Evolutionary conservation across 2,797 vertebrate genomes (phyloP).

Genomic region (Pangasius krempfi): DNA sequence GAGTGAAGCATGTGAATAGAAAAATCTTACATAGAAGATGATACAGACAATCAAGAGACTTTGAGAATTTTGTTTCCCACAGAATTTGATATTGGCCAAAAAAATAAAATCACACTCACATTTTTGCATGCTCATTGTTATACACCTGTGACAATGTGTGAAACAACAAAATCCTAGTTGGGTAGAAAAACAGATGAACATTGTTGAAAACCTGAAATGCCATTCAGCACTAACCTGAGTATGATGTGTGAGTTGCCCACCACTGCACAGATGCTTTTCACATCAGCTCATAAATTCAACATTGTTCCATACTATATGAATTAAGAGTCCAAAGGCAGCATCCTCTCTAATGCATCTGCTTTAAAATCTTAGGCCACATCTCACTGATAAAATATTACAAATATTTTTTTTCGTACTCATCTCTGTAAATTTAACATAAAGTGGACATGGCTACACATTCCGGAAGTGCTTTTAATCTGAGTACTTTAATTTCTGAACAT

Average conservation of each 20-base stretch:
- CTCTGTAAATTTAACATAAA: constrained; percentile 16
- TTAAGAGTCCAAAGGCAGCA: constrained; percentile 36
- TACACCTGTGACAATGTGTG: neutral
- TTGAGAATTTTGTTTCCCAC: neutral
- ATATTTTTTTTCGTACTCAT: neutral
- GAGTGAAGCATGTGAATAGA: neutral
- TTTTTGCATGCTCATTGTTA: neutral
- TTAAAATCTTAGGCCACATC: neutral
- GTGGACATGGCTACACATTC: neutral
- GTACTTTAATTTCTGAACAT: constrained; percentile 1
- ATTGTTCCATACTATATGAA: neutral
- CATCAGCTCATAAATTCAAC: neutral
- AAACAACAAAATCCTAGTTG: neutral
- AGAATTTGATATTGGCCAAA: neutral
- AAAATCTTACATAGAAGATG: neutral
- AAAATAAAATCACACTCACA: neutral
- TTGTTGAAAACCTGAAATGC: constrained; percentile 33
- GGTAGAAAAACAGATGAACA: neutral
- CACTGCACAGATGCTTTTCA: constrained; percentile 13
- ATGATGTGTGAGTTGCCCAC: neutral
- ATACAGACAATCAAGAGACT: neutral
- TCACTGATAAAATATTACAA: neutral
- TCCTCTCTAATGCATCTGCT: neutral
- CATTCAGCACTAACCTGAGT: constrained; percentile 30
- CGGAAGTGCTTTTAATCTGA: constrained; percentile 13